Evolutionary conservation across 2,888 invertebrate genomes (phyloP), one percentile per base, ranked within the genome.

Genomic region (Phoenoteleia sp.): DNA sequence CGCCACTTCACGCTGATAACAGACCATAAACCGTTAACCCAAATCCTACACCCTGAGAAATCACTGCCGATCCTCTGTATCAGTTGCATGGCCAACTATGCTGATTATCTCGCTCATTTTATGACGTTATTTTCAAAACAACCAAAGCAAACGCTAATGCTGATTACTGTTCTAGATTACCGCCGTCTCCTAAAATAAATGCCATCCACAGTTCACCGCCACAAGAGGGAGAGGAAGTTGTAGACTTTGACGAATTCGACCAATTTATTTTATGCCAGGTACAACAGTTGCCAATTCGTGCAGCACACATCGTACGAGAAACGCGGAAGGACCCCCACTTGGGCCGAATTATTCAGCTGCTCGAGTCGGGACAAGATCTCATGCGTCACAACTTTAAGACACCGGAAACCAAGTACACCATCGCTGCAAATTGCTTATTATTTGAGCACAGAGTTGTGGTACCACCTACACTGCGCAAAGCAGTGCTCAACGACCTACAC

Each of bases 231-330:
- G n/a, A n/a, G n/a, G n/a, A n/a, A n/a, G n/a, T n/a, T n/a, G n/a
- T n/a, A n/a, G n/a, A n/a, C n/a, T n/a, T n/a, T n/a, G n/a, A n/a
- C n/a, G n/a, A n/a, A n/a, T n/a, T n/a, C n/a, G n/a, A n/a, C n/a
- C n/a, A n/a, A 9, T 39, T 39, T 7, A 47, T 29, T 13, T 19
- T 62, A 11, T 9, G 39, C 17, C 66, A 81, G 47, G 67, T 74
- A 11, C 45, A 58, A 4, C 66, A 81, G 19, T 60, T 74, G 11
- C 60, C 72, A 25, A 67, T 74, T 9, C 39, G 49, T 5, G 64
- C 81, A 2, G 54, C 49, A 27, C 9, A 21, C 21, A 81, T 81
- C 13, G 66, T 66, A 11, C 39, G 49, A n/a, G 66, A 81, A 25
- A 81, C 74, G 5, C 19, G 58, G 2, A 81, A 72, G 52, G 72